phyloP scores from a whole-genome alignment of 2,113 vertebrate genomes.

The Rhabdomys dilectus region DNA sequence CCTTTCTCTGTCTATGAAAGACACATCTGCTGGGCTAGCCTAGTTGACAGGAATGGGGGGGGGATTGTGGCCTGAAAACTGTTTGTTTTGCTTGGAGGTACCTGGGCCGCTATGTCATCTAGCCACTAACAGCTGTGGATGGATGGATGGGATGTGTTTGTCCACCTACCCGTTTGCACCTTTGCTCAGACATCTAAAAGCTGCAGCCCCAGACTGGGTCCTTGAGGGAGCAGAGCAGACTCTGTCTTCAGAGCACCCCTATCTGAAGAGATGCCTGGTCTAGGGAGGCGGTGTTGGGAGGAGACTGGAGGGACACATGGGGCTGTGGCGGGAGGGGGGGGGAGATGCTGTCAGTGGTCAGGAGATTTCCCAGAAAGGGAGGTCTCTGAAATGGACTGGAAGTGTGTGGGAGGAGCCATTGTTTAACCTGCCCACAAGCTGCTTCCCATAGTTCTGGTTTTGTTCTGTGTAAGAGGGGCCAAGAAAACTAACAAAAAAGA shows the following conservation, averaged over 20 bases:
- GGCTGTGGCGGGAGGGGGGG: background rate
- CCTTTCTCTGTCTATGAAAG: background rate
- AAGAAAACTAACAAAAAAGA: background rate
- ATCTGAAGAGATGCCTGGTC: background rate
- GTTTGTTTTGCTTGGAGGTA: background rate
- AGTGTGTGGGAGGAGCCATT: background rate
- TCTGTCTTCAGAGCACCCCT: background rate
- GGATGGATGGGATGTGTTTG: background rate
- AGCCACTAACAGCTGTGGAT: background rate
- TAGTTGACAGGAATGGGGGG: background rate
- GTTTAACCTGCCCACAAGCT: background rate
- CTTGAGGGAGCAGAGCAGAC: background rate
- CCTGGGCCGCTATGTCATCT: background rate
- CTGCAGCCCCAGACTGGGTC: background rate
- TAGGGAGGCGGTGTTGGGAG: background rate
- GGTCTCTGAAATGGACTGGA: background rate
- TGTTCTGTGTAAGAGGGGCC: background rate
- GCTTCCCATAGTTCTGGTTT: conserved; percentile 22
- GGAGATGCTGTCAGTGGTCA: background rate
- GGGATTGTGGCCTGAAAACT: background rate
- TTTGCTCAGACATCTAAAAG: background rate
- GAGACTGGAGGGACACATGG: background rate
- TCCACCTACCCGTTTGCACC: background rate
- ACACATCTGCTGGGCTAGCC: background rate
- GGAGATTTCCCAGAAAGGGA: background rate